Base-by-base conservation (phyloP, 2,888 invertebrate species). In the Leptogaster cylindrica region DNA sequence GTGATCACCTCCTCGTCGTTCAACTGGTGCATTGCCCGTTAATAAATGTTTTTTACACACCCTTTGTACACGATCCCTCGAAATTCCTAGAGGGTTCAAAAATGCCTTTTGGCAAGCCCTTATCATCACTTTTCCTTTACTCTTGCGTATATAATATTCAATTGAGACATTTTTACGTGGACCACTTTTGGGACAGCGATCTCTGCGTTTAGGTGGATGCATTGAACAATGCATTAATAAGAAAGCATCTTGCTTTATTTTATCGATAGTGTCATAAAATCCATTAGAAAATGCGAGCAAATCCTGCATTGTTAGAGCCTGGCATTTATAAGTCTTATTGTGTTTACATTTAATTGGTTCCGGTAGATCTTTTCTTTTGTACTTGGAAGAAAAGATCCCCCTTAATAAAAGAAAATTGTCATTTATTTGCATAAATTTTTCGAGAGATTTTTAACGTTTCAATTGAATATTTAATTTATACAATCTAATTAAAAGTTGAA, bases 381-480 rank as follows among this genome's bases (percentile, higher is more conserved):
- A 39, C 10, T 14, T 39, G 10, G 39, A 39, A 39, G 39, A 39
- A 39, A 39, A 39, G 39, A 39, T 39, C 39, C 14, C 10, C 39
- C 39, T 39, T 39, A 39, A 39, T 39, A 39, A 39, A 7, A 7
- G 4, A 7, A 7, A 7, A 1, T 7, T 39, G 39, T 39, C 39
- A 7, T n/a, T 4, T 1, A 39, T 39, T 39, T 39, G 39, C 39
- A 2, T 39, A 10, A 39, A 39, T 39, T 10, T 39, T 39, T 39
- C 39, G 39, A 39, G 39, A 39, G 7, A 39, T 39, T 39, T 39
- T 10, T 39, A 39, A 39, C 39, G 10, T 39, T 39, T 39, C 2
- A 36, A 10, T 36, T 36, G 39, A 36, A 36, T 36, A 36, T 36
- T 12, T 36, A 36, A 39, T 39, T n/a, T n/a, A 39, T 39, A 39